phyloP scores from a whole-genome alignment of 2,797 vertebrate genomes.

The Oreochromis grahami region DNA sequence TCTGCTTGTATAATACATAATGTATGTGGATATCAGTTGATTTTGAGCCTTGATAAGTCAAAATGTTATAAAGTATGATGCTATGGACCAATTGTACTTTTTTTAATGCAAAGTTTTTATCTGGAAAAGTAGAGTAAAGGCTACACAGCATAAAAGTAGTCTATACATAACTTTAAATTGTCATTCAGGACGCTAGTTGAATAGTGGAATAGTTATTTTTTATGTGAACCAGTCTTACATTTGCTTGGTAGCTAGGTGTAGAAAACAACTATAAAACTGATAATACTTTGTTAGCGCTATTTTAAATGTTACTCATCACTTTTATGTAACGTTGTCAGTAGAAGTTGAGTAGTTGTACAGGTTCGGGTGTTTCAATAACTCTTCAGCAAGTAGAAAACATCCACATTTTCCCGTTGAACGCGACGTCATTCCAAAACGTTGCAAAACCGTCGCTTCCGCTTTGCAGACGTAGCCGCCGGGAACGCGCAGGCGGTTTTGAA shows the following conservation, averaged over 20 bases:
- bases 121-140: neutral
- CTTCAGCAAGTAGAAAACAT: neutral
- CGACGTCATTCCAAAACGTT: slow-evolving; percentile 39
- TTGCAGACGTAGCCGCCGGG: slow-evolving; percentile 8
- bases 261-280: neutral
- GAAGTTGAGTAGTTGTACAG: neutral
- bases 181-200: neutral
- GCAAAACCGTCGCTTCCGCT: slow-evolving; percentile 43
- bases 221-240: neutral
- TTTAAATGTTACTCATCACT: neutral
- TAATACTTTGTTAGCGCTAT: neutral
- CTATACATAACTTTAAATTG: neutral
- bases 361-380: neutral
- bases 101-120: neutral
- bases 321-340: neutral
- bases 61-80: neutral
- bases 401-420: neutral
- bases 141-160: neutral
- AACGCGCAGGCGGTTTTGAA: slow-evolving; percentile 60
- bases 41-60: neutral
- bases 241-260: neutral
- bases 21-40: neutral
- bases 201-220: neutral
- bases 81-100: neutral
- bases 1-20: neutral